Base-by-base conservation (phyloP, 2,797 vertebrate genomes). In the Catharus ustulatus region DNA sequence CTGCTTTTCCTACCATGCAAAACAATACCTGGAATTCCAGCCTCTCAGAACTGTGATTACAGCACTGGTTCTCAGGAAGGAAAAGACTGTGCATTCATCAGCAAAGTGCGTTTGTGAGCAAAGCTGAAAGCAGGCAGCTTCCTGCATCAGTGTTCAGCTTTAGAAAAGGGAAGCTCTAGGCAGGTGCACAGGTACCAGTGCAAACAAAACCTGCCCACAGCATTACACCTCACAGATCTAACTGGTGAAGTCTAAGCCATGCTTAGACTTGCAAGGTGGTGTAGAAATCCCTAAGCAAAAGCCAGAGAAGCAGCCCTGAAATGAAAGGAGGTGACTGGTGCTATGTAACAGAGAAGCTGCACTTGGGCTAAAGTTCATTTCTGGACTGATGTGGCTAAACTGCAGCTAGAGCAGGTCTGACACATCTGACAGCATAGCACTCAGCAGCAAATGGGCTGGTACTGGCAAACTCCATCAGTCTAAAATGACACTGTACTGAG, bases 1-100 rank as follows among this genome's bases (percentile, higher is more conserved):
- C 43, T 73, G 40, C 38, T 91, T 63, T 83, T 93, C 66, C 79
- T 63, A 52, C 15, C 1, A 1, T 38, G 54, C 82, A 84, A 49
- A 92, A 58, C 36, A 84, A 34, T 18, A 43, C 42, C 69, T 49
- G 76, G 62, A 89, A 89, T 51, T 80, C 36, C 72, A 89, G 46
- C 30, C 45, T 68, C 48, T 84, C 0, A 0, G 68, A 67, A 42
- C 58, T 4, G 1, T 9, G 9, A 15, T 5, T 38, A 55, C 6
- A 75, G 40, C 51, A 62, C 43, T 81, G 17, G 29, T 29, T 78
- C 63, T 76, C 83, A 55, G 48, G 73, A 86, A 43, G 34, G 30
- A 46, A 90, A 88, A 88, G 46, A 26, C 71, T 92, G 89, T 94
- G 94, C 7, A 0, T 91, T 81, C 43, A 55, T 78, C 76, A 90